phyloP scores from a whole-genome alignment of 1,140 invertebrate species.

The Lineus longissimus region DNA sequence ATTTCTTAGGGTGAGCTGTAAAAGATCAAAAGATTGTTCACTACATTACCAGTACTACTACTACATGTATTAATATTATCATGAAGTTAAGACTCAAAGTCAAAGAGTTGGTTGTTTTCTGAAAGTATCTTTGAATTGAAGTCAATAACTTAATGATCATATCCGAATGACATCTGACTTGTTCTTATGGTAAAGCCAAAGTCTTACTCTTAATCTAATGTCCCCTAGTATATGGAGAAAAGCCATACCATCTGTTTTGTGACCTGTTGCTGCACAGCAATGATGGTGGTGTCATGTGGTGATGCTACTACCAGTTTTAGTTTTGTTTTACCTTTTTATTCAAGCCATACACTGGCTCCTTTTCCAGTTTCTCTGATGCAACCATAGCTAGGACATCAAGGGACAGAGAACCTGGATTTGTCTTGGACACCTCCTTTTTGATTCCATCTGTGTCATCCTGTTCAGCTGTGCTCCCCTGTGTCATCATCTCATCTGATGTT shows the following conservation, averaged over 20 bases:
- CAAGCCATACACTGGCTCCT: conserved; percentile 24
- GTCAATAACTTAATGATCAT: no score
- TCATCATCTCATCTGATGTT: neutral
- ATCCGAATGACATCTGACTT: no score
- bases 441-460: conserved; percentile 15
- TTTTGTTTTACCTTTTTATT: neutral
- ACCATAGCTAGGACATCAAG: conserved; percentile 45
- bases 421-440: conserved; percentile 18
- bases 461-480: neutral
- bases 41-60: neutral
- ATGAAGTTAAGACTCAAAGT: neutral
- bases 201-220: no score
- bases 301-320: no score
- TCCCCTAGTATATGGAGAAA: no score
- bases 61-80: neutral
- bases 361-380: conserved; percentile 36
- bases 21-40: neutral
- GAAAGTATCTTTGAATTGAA: no score
- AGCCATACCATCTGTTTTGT: no score
- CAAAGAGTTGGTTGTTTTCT: neutral
- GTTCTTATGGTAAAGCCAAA: no score
- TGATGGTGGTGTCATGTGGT: no score
- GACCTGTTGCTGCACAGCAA: no score
- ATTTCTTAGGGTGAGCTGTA: conserved; percentile 30
- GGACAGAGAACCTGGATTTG: conserved; percentile 17